These are phyloP conservation scores for Anaspis maculata DNA, from an alignment of 2,888 invertebrate genomes.

Conservation along the genomic window DNA sequence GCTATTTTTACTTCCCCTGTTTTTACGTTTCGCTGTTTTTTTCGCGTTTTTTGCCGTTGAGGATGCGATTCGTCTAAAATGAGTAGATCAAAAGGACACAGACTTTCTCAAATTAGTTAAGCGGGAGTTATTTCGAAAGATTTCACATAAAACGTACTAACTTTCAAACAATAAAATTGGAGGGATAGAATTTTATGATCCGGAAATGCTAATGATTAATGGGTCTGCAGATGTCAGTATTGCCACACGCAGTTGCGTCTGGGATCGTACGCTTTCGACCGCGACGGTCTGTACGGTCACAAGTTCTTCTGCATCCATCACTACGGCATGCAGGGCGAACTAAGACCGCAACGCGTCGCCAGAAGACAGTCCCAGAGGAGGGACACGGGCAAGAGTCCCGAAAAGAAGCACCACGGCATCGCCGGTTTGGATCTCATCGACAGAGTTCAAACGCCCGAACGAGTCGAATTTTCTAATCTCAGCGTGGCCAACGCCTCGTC, in stretches of 20 bases:
- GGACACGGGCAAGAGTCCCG: constrained; percentile 39
- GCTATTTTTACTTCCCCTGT: too few relatives aligned
- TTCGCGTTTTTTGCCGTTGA: too few relatives aligned
- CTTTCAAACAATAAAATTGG: too few relatives aligned
- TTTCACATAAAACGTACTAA: constrained; percentile 1
- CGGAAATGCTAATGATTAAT: too few relatives aligned
- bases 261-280: constrained; percentile 66
- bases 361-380: constrained; percentile 27
- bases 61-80: too few relatives aligned
- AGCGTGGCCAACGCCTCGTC: constrained; percentile 48
- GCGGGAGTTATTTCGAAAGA: not conserved
- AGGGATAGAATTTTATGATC: too few relatives aligned
- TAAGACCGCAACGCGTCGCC: constrained; percentile 26
- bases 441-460: constrained; percentile 62
- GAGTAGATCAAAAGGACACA: too few relatives aligned
- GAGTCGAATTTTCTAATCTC: constrained; percentile 71
- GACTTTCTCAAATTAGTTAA: too few relatives aligned
- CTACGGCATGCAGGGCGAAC: constrained; percentile 56
- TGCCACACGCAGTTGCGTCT: constrained; percentile 79
- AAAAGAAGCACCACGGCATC: constrained; percentile 43
- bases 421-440: constrained; percentile 46
- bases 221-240: constrained; percentile 87
- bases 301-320: constrained; percentile 72
- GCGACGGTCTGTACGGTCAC: constrained; percentile 57
- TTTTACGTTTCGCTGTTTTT: too few relatives aligned